Evolutionary conservation across 2,888 invertebrate species (phyloP).

Genomic region (Microplitis deprimator): DNA sequence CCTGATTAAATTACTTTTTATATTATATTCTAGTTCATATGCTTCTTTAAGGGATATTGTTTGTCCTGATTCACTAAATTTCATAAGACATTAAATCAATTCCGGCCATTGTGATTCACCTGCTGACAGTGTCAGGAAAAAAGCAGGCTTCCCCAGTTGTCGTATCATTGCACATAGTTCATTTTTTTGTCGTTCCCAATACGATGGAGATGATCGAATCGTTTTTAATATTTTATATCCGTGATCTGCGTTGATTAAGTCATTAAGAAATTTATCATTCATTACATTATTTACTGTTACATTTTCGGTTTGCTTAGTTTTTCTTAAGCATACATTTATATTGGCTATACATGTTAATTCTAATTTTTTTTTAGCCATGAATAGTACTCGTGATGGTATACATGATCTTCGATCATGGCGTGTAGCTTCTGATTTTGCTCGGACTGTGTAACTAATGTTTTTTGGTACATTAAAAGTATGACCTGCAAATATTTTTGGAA

Average conservation of each 20-base stretch:
- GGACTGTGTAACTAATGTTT: conserved; percentile 25
- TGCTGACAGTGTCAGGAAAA: conserved; percentile 66
- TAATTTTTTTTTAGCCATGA: conserved; percentile 48
- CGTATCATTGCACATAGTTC: conserved; percentile 67
- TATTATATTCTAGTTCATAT: not conserved
- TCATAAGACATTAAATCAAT: conserved; percentile 62
- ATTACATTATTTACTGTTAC: too few relatives aligned
- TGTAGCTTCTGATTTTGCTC: conserved; percentile 44
- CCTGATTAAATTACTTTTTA: not conserved
- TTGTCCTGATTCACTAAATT: conserved; percentile 46
- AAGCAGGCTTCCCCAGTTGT: conserved; percentile 65
- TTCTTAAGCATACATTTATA: conserved; percentile 47
- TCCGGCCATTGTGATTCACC: conserved; percentile 66
- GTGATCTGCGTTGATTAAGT: conserved; percentile 32
- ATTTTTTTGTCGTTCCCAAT: conserved; percentile 63
- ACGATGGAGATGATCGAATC: conserved; percentile 64
- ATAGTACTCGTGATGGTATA: conserved; percentile 42
- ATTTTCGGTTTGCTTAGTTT: too few relatives aligned
- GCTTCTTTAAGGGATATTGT: not conserved
- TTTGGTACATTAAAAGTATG: conserved; percentile 39
- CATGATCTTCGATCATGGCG: conserved; percentile 39
- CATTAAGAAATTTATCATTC: not conserved
- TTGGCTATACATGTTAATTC: conserved; percentile 42
- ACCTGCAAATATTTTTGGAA: conserved; percentile 53
- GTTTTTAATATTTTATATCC: conserved; percentile 42